Percentiles rank a stretch among this genome's conserved stretches.
phyloP scores from a whole-genome alignment of 2,113 vertebrate genomes.

The Lethenteron camtschaticum region DNA sequence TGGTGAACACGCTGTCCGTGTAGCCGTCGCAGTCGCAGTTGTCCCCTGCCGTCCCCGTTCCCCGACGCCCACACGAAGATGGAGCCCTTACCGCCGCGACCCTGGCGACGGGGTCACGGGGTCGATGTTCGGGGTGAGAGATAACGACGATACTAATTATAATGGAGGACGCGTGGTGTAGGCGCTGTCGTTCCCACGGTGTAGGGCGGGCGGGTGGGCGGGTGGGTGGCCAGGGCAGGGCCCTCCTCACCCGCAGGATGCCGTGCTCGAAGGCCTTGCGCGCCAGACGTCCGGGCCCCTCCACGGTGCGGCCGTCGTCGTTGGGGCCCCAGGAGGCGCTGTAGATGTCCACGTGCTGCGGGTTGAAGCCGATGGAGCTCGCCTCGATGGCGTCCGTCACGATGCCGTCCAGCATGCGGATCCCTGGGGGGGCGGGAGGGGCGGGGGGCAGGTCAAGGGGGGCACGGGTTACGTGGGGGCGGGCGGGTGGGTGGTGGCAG shows the following conservation, averaged over 20 bases:
- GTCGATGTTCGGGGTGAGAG: too few species aligned
- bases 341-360: conserved; percentile 86
- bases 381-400: conserved; percentile 94
- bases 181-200: too few species aligned
- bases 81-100: conserved; percentile 74
- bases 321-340: conserved; percentile 97
- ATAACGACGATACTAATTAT: too few species aligned
- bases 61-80: conserved; percentile 99
- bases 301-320: conserved; percentile 87
- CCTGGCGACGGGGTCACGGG: conserved; percentile 23
- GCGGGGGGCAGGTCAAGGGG: neutral
- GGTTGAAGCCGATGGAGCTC: conserved; percentile 87
- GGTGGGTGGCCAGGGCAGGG: too few species aligned
- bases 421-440: conserved; percentile 31
- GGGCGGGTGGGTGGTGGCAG: too few species aligned
- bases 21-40: conserved; percentile 96
- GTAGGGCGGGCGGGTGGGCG: too few species aligned
- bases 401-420: conserved; percentile 87
- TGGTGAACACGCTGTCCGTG: conserved; percentile 90
- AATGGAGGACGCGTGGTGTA: too few species aligned
- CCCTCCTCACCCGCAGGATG: conserved; percentile 46
- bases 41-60: conserved; percentile 74
- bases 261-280: conserved; percentile 93
- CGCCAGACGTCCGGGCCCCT: conserved; percentile 71
- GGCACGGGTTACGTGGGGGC: too few species aligned